Evolutionary conservation across 1,140 invertebrate genomes (phyloP).

Genomic region (Meloidogyne hapla): DNA sequence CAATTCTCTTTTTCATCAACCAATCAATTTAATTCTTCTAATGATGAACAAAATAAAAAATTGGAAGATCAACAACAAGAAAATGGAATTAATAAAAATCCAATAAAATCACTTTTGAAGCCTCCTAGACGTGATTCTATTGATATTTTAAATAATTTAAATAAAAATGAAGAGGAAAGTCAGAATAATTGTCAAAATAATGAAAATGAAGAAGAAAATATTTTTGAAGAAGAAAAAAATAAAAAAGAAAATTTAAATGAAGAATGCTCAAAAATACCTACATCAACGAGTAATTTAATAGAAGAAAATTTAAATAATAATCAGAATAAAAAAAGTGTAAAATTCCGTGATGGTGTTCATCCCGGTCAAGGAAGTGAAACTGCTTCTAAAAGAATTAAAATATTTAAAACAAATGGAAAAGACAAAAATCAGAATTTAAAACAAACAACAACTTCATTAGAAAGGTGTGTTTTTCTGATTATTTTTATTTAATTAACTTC

Average conservation of each 20-base stretch:
- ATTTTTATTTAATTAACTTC: too few relatives aligned
- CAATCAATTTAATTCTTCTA: too few relatives aligned
- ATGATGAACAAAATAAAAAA: too few relatives aligned
- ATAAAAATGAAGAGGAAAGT: background rate
- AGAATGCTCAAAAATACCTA: background rate
- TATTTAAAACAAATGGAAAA: background rate
- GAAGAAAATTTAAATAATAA: background rate
- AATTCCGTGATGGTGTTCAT: slow-evolving; percentile 37
- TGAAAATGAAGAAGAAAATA: background rate
- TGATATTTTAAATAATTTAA: background rate
- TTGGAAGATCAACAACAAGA: too few relatives aligned
- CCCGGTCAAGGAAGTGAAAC: background rate
- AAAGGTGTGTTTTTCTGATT: slow-evolving; percentile 8
- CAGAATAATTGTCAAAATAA: background rate
- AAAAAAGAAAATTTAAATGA: background rate
- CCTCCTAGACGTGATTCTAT: background rate
- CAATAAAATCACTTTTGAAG: too few relatives aligned
- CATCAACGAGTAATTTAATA: too few relatives aligned
- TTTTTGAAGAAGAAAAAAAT: background rate
- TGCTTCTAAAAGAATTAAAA: background rate
- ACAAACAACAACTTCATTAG: background rate
- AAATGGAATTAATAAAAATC: too few relatives aligned
- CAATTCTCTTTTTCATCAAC: too few relatives aligned
- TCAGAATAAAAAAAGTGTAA: slow-evolving; percentile 29
- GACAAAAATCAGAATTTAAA: background rate